Conservation (phyloP, 1,140 invertebrate species). For the Ruditapes philippinarum region DNA sequence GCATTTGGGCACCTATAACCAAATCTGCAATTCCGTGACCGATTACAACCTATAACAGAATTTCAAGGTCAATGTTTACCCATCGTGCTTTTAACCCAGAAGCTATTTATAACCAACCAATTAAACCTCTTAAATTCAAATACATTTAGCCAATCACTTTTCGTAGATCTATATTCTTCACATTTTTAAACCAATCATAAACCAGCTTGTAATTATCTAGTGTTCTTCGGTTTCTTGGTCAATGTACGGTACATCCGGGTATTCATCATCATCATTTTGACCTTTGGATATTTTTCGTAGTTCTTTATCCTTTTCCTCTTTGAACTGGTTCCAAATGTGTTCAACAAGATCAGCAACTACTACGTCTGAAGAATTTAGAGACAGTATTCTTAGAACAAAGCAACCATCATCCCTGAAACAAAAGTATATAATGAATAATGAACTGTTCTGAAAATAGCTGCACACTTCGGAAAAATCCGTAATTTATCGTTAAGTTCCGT, state of each 20-base stretch:
- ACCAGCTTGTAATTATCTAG: not conserved
- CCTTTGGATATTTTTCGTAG: not conserved
- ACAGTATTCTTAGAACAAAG: constrained; percentile 78
- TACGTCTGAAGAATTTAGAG: constrained; percentile 78
- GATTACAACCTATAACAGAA: no score
- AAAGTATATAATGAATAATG: not conserved
- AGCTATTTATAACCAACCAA: no score
- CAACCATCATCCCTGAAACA: constrained; percentile 75
- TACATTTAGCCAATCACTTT: no score
- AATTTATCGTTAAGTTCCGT: no score
- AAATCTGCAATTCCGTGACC: no score
- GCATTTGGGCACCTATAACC: no score
- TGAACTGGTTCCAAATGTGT: constrained; percentile 77
- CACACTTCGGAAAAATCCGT: no score
- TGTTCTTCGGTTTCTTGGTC: constrained; percentile 29
- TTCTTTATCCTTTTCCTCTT: not conserved
- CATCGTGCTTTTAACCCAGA: no score
- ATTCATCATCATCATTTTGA: not conserved
- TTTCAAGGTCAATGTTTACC: no score
- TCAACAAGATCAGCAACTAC: constrained; percentile 76
- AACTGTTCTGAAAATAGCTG: not conserved
- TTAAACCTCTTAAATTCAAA: no score
- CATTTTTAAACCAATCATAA: not conserved
- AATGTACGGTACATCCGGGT: constrained; percentile 2
- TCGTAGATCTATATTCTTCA: no score